phyloP scores from a whole-genome alignment of 2,888 invertebrate species.

The Nomada flava region DNA sequence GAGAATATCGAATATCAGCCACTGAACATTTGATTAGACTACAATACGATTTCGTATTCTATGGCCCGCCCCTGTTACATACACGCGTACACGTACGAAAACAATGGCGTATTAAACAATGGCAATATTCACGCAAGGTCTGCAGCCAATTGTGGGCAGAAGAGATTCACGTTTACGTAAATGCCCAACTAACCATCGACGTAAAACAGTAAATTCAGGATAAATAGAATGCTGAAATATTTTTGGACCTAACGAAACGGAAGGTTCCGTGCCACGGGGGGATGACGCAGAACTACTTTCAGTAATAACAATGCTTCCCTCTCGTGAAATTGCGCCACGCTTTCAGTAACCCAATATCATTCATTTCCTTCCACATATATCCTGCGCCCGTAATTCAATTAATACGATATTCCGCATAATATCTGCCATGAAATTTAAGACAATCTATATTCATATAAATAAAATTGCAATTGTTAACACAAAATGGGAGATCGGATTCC shows the following conservation, averaged over 20 bases:
- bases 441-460: background rate
- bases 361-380: background rate
- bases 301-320: slow-evolving; percentile 26
- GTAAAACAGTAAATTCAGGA: slow-evolving; percentile 48
- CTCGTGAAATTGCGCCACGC: background rate
- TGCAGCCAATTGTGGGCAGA: background rate
- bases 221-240: slow-evolving; percentile 48
- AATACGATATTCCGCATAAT: background rate
- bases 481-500: slow-evolving; percentile 20
- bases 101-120: slow-evolving; percentile 42
- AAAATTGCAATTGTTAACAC: slow-evolving; percentile 3
- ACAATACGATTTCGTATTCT: slow-evolving; percentile 20
- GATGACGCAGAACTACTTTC: slow-evolving; percentile 25
- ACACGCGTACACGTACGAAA: background rate
- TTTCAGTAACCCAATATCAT: background rate
- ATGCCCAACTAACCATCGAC: slow-evolving; percentile 28
- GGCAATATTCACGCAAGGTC: slow-evolving; percentile 39
- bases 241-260: slow-evolving; percentile 29
- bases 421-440: background rate
- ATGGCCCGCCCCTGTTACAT: background rate
- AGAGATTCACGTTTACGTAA: slow-evolving; percentile 41
- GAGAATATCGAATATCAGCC: slow-evolving; percentile 20
- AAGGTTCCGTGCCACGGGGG: slow-evolving; percentile 19
- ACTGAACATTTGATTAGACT: slow-evolving; percentile 20
- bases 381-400: background rate